Evolutionary conservation across 2,797 vertebrate genomes (phyloP).

Genomic region (Parauchenoglanis punctatus): DNA sequence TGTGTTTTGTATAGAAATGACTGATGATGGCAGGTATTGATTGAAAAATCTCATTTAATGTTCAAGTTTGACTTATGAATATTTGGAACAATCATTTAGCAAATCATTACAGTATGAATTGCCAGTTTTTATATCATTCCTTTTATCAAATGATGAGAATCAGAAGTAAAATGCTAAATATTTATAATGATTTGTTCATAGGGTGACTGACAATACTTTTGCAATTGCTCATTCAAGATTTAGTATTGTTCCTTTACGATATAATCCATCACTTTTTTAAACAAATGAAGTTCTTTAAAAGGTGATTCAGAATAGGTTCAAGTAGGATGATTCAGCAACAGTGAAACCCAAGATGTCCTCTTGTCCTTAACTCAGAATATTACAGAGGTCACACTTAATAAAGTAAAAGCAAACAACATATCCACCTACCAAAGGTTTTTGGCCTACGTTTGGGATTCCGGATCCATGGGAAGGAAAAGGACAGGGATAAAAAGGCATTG

Average conservation of each 20-base stretch:
- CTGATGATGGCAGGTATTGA: not conserved
- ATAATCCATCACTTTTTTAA: not conserved
- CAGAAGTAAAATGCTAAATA: not conserved
- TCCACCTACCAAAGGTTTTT: not conserved
- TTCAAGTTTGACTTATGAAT: not conserved
- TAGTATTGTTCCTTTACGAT: not conserved
- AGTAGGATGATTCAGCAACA: not conserved
- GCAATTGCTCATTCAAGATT: not conserved
- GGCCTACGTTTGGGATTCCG: not conserved
- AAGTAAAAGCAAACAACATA: not conserved
- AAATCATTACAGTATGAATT: not conserved
- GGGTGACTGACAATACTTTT: not conserved
- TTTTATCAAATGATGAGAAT: not conserved
- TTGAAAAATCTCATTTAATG: not conserved
- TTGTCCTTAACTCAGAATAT: not conserved
- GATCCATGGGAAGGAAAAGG: conserved; percentile 3
- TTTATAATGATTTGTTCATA: not conserved
- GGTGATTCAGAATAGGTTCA: not conserved
- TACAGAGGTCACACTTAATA: conserved; percentile 9
- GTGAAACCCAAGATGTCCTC: not conserved
- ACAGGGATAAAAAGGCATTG: conserved; percentile 2
- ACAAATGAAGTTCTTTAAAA: not conserved
- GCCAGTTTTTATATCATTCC: not conserved
- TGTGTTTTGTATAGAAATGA: not conserved
- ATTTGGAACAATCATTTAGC: not conserved